Evolutionary conservation across 1,140 invertebrate species (phyloP).

Genomic region (Phthorimaea operculella): DNA sequence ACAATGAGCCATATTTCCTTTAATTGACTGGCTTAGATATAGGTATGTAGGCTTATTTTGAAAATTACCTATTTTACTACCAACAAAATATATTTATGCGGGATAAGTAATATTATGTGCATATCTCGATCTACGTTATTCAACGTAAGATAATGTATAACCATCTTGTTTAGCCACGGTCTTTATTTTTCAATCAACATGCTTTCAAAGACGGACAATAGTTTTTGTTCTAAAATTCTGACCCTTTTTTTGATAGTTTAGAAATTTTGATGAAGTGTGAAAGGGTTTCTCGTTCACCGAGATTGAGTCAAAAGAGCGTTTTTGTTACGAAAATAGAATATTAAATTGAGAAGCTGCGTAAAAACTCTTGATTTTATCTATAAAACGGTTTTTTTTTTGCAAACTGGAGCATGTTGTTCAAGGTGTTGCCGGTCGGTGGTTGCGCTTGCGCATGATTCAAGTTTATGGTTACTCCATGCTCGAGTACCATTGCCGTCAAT

Average conservation of each 20-base stretch:
- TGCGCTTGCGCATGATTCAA: constrained; percentile 12
- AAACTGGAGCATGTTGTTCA: constrained; percentile 10
- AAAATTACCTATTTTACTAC: too few relatives aligned
- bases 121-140: background rate
- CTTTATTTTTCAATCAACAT: constrained; percentile 65
- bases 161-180: constrained; percentile 40
- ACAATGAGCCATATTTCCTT: too few relatives aligned
- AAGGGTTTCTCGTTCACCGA: constrained; percentile 39
- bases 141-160: constrained; percentile 7
- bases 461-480: constrained; percentile 12
- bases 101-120: too few relatives aligned
- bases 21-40: too few relatives aligned
- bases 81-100: too few relatives aligned
- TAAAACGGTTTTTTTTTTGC: too few relatives aligned
- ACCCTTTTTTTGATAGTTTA: constrained; percentile 28
- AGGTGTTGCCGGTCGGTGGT: constrained; percentile 5
- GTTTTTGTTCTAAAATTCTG: constrained; percentile 32
- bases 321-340: constrained; percentile 24
- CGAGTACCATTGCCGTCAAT: constrained; percentile 11
- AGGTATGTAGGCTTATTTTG: too few relatives aligned
- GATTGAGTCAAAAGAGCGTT: constrained; percentile 46
- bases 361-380: too few relatives aligned
- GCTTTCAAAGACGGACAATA: constrained; percentile 50
- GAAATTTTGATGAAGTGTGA: constrained; percentile 58
- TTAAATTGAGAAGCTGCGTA: background rate